Conservation (phyloP, 2,113 vertebrate species). For the Pipra filicauda region DNA sequence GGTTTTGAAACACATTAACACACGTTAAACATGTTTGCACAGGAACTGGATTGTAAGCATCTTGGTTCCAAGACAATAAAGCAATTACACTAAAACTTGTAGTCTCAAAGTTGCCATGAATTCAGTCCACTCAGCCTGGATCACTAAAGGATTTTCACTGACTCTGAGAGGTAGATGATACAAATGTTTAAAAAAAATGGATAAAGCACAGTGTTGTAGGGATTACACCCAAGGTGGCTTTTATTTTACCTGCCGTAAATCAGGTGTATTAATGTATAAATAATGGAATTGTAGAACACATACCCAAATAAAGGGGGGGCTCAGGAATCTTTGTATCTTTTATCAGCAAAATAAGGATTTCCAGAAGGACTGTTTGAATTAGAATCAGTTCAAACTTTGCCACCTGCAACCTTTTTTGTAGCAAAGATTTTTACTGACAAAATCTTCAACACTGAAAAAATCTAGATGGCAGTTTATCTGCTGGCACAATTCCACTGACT, state of each 20-base stretch:
- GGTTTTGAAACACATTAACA: conserved; percentile 83
- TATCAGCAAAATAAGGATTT: background rate
- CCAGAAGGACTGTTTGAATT: background rate
- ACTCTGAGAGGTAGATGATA: background rate
- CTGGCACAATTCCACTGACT: conserved; percentile 33
- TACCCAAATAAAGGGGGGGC: background rate
- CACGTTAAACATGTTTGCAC: conserved; percentile 86
- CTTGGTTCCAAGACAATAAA: conserved; percentile 81
- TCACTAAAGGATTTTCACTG: conserved; percentile 63
- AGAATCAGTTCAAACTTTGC: background rate
- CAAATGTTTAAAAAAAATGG: background rate
- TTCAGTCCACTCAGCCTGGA: conserved; percentile 68
- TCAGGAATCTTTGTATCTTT: background rate
- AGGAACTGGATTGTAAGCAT: conserved; percentile 80
- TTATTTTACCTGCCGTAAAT: background rate
- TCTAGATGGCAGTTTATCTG: conserved; percentile 43
- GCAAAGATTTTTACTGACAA: background rate
- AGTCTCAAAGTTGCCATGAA: conserved; percentile 72
- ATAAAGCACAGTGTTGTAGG: background rate
- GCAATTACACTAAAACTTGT: conserved; percentile 74
- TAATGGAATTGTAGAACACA: background rate
- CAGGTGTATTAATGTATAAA: background rate
- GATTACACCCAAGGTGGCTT: background rate
- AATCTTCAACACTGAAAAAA: background rate
- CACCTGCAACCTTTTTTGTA: background rate